Base-by-base conservation (phyloP, 2,797 vertebrate species). In the Myripristis murdjan region DNA sequence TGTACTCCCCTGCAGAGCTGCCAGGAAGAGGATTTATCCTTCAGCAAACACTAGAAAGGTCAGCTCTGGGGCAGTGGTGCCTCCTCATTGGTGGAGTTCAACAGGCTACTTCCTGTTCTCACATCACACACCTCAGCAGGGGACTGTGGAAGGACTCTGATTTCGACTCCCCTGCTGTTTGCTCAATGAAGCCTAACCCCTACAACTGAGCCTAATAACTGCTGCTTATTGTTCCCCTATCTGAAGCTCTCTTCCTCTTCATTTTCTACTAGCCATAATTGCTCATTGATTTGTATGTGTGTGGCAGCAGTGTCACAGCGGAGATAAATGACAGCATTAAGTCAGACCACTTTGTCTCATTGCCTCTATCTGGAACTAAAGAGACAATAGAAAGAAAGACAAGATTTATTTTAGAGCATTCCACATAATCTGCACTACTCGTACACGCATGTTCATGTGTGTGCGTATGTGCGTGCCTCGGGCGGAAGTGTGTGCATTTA, bases 21-120 rank as follows among this genome's bases (percentile, higher is more conserved):
- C 51, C 64, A 77, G 64, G 71, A 81, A 41, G 46, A 75, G 5
- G 51, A 61, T 52, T 55, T 48, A 23, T 71, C 67, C 43, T 44
- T 66, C 14, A 41, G 61, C 55, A 75, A 78, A 77, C 70, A 54
- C 41, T 26, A 15, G 26, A 90, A 90, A 85, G 64, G 86, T 92
- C 83, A 89, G 44, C 39, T 20, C 52, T 26, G 12, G 48, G 46
- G 53, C 43, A 53, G n/a, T n/a, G 33, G 55, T n/a, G 22, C 54
- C 43, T 64, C 44, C 53, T 73, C 64, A 85, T 60, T 79, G 81
- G 81, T 60, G 64, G 37, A 76, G 52, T 78, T 80, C 52, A 55
- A 71, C 39, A 15, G 54, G 65, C 16, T 54, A 55, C 74, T 87
- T 90, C 88, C 81, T 70, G 74, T 82, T 83, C 64, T 56, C 66